A percentile compares a stretch with the other conserved stretches of the same genome.
phyloP scores from a whole-genome alignment of 2,888 invertebrate species.

The Tinea pellionella region DNA sequence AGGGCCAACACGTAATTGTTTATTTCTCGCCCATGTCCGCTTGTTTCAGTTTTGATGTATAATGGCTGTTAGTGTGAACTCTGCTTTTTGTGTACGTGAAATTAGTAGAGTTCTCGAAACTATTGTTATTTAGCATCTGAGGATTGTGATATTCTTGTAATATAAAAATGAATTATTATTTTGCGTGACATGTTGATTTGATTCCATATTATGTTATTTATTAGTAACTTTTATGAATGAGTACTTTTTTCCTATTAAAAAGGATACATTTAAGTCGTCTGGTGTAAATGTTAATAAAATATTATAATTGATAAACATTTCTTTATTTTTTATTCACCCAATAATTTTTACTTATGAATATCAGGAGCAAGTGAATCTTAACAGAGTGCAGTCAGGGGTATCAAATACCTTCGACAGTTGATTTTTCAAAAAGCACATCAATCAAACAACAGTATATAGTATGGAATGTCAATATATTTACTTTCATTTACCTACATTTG shows the following conservation, averaged over 20 bases:
- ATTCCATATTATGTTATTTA: slow-evolving; percentile 13
- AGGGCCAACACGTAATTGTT: too few species aligned
- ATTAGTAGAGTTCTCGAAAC: background rate
- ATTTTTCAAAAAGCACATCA: background rate
- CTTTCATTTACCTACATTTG: slow-evolving; percentile 61
- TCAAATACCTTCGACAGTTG: too few species aligned
- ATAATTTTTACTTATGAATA: background rate
- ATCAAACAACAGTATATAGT: slow-evolving; percentile 19
- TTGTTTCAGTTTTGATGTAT: background rate
- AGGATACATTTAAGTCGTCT: slow-evolving; percentile 5
- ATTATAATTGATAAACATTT: slow-evolving; percentile 2
- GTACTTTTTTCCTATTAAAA: slow-evolving; percentile 4
- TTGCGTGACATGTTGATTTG: background rate
- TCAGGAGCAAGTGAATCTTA: background rate
- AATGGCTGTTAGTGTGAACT: background rate
- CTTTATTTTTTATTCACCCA: background rate
- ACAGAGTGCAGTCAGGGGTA: too few species aligned
- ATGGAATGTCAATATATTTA: slow-evolving; percentile 70
- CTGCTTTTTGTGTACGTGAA: background rate
- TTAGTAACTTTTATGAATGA: background rate
- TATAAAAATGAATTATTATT: slow-evolving; percentile 2
- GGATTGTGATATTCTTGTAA: slow-evolving; percentile 66
- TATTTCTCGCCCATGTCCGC: too few species aligned
- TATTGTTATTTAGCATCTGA: slow-evolving; percentile 42
- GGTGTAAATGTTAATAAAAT: slow-evolving; percentile 11